A percentile compares a stretch with the other conserved stretches of the same genome.
These are phyloP conservation scores for Polypedilum vanderplanki DNA, from an alignment of 1,140 invertebrate genomes.

Conservation along the genomic window DNA sequence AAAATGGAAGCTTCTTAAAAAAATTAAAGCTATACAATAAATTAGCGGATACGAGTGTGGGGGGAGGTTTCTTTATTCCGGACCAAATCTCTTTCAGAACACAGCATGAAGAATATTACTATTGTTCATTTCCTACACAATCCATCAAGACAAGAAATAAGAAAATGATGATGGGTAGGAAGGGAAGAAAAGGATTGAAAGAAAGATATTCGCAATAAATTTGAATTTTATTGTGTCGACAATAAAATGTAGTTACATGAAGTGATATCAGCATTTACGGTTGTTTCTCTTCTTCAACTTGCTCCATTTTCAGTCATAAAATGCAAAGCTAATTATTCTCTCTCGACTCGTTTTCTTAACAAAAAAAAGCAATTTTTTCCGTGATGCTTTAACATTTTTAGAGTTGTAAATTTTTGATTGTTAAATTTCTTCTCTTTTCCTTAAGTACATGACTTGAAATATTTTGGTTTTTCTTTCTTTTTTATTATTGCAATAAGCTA, in stretches of 20 bases:
- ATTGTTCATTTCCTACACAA: too few species aligned
- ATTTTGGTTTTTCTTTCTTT: not conserved
- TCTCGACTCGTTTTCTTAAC: not conserved
- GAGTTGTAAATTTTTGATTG: constrained; percentile 13
- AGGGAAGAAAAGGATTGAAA: not conserved
- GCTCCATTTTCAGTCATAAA: constrained; percentile 4
- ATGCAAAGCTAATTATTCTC: constrained; percentile 18
- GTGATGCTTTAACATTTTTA: not conserved
- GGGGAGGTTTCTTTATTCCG: too few species aligned
- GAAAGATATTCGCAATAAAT: constrained; percentile 15
- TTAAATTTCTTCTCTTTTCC: not conserved
- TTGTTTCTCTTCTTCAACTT: not conserved
- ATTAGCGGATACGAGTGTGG: too few species aligned
- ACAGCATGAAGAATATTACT: too few species aligned
- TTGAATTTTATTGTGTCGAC: constrained; percentile 18
- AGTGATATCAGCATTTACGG: constrained; percentile 11
- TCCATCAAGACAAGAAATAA: too few species aligned
- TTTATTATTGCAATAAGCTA: too few species aligned
- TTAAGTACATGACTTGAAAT: constrained; percentile 9
- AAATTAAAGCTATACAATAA: too few species aligned
- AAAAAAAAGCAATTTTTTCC: not conserved
- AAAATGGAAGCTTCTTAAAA: too few species aligned
- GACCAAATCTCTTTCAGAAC: too few species aligned
- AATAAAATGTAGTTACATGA: constrained; percentile 14
- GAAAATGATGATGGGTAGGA: not conserved